Conservation (phyloP, 2,113 vertebrate genomes). For the Noturus placidus region DNA sequence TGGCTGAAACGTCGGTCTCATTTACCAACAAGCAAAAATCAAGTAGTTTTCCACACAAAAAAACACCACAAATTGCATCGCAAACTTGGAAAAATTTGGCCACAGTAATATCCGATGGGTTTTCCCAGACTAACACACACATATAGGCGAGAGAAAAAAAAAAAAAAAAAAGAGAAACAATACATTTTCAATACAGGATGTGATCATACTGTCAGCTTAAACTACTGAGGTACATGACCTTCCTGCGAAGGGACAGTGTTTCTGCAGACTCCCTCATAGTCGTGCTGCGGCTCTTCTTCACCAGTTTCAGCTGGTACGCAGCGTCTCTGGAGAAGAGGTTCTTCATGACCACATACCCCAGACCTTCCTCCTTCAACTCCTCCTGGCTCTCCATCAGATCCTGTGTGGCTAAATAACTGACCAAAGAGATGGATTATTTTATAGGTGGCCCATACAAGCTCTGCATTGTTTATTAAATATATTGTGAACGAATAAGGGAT, state of each 20-base stretch:
- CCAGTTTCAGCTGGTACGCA: slow-evolving; percentile 69
- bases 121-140: not conserved
- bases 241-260: slow-evolving; percentile 76
- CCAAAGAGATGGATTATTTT: not conserved
- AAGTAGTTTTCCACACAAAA: no score
- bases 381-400: slow-evolving; percentile 73
- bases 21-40: no score
- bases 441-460: not conserved
- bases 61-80: no score
- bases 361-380: slow-evolving; percentile 84
- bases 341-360: slow-evolving; percentile 87
- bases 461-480: not conserved
- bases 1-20: no score
- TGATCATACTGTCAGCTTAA: not conserved
- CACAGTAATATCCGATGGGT: not conserved
- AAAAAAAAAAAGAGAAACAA: no score
- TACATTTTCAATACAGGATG: not conserved
- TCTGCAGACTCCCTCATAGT: slow-evolving; percentile 85
- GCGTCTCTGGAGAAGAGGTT: slow-evolving; percentile 83
- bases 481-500: not conserved
- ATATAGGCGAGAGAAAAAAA: not conserved
- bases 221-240: slow-evolving; percentile 65
- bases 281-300: slow-evolving; percentile 83
- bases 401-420: slow-evolving; percentile 69
- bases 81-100: no score